A percentile compares a stretch with the other conserved stretches of the same genome.
Conservation (phyloP, 30 jellyfish, hydroid and myxozoan species). For the Hydractinia symbiolongicarpus region DNA sequence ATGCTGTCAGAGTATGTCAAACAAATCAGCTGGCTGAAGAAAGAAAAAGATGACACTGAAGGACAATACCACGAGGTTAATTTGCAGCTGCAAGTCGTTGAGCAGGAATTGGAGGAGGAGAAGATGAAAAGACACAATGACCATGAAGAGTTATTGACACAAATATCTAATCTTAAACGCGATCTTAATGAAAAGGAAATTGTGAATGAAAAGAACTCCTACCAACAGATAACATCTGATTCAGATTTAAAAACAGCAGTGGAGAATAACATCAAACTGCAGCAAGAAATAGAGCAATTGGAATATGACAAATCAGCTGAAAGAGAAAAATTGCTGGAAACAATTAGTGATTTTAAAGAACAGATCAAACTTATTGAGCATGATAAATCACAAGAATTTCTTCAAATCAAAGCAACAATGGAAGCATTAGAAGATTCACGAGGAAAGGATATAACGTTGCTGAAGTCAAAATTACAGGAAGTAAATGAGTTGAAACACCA, state of each 20-base stretch:
- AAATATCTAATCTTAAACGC: conserved; percentile 19
- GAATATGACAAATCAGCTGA: conserved; percentile 22
- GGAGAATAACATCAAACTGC: not conserved
- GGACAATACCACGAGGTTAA: conserved; percentile 1
- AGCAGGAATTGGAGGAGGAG: conserved; percentile 20
- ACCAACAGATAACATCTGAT: conserved; percentile 1
- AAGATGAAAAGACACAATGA: not conserved
- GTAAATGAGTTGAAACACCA: conserved; percentile 2
- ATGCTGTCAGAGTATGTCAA: not conserved
- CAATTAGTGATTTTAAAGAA: conserved; percentile 11
- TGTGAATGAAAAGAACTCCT: not conserved
- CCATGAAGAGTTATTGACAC: conserved; percentile 21
- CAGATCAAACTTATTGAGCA: conserved; percentile 4
- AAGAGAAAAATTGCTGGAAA: not conserved
- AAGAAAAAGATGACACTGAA: conserved; percentile 23
- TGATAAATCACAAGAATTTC: conserved; percentile 12
- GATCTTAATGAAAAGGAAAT: conserved; percentile 18
- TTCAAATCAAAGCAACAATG: conserved; percentile 20
- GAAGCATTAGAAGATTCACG: conserved; percentile 32
- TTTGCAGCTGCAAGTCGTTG: not conserved
- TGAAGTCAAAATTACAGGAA: conserved; percentile 10
- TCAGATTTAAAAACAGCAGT: not conserved
- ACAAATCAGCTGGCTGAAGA: not conserved
- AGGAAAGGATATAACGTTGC: conserved; percentile 4
- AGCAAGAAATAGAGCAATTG: not conserved